Evolutionary conservation across 2,113 vertebrate species (phyloP).

Genomic region (Dendropsophus ebraccatus): DNA sequence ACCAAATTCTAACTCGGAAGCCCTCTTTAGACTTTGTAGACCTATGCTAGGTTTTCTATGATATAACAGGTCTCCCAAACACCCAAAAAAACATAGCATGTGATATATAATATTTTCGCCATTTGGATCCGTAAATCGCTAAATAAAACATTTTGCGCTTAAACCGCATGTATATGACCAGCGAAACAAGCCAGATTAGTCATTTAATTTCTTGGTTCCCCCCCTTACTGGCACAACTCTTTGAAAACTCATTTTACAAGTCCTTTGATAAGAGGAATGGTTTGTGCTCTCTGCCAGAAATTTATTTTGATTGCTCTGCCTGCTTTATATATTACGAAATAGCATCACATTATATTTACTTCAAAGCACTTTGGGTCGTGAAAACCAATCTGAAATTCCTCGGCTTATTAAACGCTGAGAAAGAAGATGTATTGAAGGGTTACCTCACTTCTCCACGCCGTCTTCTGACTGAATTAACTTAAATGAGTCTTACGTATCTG

Average conservation of each 20-base stretch:
- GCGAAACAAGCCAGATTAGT: slow-evolving; percentile 1
- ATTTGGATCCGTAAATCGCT: neutral
- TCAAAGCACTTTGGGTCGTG: slow-evolving; percentile 46
- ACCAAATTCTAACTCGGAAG: too few relatives aligned
- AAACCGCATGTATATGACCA: neutral
- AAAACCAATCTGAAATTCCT: slow-evolving; percentile 50
- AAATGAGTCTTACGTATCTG: neutral
- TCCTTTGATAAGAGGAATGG: slow-evolving; percentile 38
- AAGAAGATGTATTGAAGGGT: slow-evolving; percentile 46
- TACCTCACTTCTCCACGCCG: slow-evolving; percentile 7
- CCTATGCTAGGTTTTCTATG: too few relatives aligned
- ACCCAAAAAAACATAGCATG: too few relatives aligned
- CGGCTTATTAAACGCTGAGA: slow-evolving; percentile 43
- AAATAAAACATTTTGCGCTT: slow-evolving; percentile 12
- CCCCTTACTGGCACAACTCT: neutral
- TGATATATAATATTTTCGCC: neutral
- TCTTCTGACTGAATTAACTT: slow-evolving; percentile 31
- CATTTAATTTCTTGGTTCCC: slow-evolving; percentile 36
- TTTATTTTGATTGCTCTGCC: slow-evolving; percentile 43
- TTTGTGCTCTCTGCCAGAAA: slow-evolving; percentile 21
- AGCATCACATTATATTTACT: slow-evolving; percentile 50
- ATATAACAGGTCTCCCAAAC: too few relatives aligned
- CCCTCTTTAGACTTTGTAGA: too few relatives aligned
- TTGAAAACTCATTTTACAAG: slow-evolving; percentile 38
- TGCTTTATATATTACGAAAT: slow-evolving; percentile 46